Percentiles rank a stretch among this genome's conserved stretches.
phyloP scores from a whole-genome alignment of 2,113 vertebrate genomes.

The rat (Rattus norvegicus) region GRCr8 NC_086019.1:116509001-116509500 shows the following conservation, averaged over 20 bases:
- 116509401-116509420: neutral
- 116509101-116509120: neutral
- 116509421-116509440: neutral
- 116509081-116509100: neutral
- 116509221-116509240: neutral
- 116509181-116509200: neutral
- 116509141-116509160: neutral
- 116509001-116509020: neutral
- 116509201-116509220: neutral
- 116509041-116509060: neutral
- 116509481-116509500: accelerated
- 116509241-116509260: neutral
- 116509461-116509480: neutral
- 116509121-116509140: neutral
- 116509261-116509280: neutral
- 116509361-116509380: no score
- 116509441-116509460: neutral
- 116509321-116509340: neutral
- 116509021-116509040: no score
- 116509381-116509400: no score
- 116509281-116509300: neutral
- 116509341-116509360: neutral
- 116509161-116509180: conserved; percentile 7
- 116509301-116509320: neutral
- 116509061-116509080: neutral